phyloP scores from a whole-genome alignment of 2,113 vertebrate species.

The Tychaedon coryphoeus region DNA sequence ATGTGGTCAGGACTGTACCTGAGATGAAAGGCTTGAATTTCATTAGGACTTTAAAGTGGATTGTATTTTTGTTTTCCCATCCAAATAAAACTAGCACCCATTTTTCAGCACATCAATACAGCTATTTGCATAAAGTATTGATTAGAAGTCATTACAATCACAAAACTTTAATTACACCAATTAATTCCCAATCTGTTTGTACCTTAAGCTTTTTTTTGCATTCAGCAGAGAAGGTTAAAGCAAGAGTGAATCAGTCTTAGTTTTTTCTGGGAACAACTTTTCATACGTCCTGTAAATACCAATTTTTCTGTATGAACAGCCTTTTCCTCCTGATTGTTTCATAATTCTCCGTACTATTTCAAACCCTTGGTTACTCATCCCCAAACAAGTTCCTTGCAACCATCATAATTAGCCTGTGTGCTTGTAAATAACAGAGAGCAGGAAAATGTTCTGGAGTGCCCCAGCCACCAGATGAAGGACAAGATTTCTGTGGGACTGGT shows the following conservation, averaged over 20 bases:
- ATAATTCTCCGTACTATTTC: not conserved
- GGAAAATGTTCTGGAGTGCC: not conserved
- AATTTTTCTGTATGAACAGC: not conserved
- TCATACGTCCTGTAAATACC: not conserved
- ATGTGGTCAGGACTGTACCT: slow-evolving; percentile 75
- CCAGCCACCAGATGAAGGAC: not conserved
- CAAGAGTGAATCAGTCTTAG: slow-evolving; percentile 82
- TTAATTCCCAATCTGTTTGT: slow-evolving; percentile 96
- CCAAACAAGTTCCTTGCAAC: not conserved
- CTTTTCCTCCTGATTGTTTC: not conserved
- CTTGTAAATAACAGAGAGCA: not conserved
- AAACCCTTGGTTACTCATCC: not conserved
- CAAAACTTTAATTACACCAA: slow-evolving; percentile 98
- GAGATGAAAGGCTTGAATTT: slow-evolving; percentile 75
- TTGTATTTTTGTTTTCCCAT: slow-evolving; percentile 55
- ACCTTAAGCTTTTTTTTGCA: slow-evolving; percentile 80
- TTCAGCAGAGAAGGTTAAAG: slow-evolving; percentile 89
- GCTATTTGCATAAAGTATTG: slow-evolving; percentile 92
- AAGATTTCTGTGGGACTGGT: not conserved
- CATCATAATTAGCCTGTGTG: not conserved
- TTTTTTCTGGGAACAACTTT: slow-evolving; percentile 74
- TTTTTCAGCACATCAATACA: slow-evolving; percentile 84
- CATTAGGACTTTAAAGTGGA: slow-evolving; percentile 71
- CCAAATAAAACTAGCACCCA: slow-evolving; percentile 81
- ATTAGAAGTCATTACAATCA: slow-evolving; percentile 92